These are phyloP conservation scores for Lophotis ruficrista DNA, from an alignment of 2,113 vertebrate species.

Conservation along the genomic window DNA sequence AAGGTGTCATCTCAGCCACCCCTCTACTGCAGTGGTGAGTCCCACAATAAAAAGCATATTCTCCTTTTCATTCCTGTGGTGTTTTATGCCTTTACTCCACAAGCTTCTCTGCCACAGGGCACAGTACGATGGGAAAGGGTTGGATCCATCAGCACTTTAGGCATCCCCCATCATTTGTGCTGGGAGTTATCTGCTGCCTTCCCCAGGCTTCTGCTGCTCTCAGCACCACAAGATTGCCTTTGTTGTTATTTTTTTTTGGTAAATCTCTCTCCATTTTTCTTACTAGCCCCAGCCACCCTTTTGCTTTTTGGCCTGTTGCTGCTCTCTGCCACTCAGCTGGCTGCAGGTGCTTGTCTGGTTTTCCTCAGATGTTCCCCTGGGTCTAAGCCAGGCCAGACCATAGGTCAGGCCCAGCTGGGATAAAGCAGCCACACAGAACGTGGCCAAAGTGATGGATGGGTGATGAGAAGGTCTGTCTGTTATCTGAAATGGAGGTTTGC, in stretches of 20 bases:
- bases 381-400: neutral
- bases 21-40: neutral
- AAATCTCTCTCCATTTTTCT: neutral
- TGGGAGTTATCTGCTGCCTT: neutral
- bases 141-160: neutral
- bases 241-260: neutral
- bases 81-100: neutral
- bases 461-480: neutral
- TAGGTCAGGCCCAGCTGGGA: neutral
- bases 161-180: neutral
- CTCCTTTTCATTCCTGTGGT: neutral
- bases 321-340: neutral
- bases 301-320: neutral
- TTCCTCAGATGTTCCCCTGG: neutral
- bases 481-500: neutral
- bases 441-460: neutral
- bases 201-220: neutral
- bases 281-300: neutral
- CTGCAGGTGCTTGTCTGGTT: neutral
- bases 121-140: neutral
- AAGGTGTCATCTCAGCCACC: neutral
- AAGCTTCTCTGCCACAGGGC: neutral
- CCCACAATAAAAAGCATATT: neutral
- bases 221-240: neutral
- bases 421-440: neutral